phyloP scores from a whole-genome alignment of 2,113 vertebrate genomes.

The Phalacrocorax carbo region DNA sequence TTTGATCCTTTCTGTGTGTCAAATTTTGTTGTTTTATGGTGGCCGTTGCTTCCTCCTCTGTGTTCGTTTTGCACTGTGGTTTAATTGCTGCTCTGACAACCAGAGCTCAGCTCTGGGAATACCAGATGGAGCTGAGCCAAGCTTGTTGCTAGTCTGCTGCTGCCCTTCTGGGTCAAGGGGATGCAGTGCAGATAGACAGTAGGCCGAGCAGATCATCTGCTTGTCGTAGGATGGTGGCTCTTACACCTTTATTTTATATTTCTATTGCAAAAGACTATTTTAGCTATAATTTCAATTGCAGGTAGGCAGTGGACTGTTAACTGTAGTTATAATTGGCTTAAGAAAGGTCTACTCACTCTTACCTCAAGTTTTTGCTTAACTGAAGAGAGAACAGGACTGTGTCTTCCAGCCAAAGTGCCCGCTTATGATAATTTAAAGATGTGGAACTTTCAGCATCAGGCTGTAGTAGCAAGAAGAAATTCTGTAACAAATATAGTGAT shows the following conservation, averaged over 20 bases:
- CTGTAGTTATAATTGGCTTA: background rate
- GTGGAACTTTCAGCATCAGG: background rate
- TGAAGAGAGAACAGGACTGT: background rate
- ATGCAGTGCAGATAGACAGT: background rate
- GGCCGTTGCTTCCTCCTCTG: background rate
- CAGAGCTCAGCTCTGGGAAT: background rate
- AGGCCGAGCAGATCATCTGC: background rate
- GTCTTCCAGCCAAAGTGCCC: background rate
- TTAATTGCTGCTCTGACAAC: constrained; percentile 35
- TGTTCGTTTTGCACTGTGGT: background rate
- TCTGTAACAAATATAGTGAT: background rate
- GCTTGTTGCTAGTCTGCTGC: background rate
- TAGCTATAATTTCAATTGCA: background rate
- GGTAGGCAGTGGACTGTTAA: background rate
- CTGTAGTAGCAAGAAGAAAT: background rate
- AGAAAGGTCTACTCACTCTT: background rate
- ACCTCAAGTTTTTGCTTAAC: background rate
- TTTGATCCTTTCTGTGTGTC: background rate
- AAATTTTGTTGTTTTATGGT: background rate
- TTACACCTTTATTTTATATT: background rate
- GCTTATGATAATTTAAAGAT: background rate
- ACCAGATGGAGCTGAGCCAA: background rate
- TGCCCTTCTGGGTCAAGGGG: background rate
- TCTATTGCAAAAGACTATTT: accelerated
- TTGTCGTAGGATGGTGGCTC: background rate